Conservation (phyloP, 2,113 vertebrate genomes). For the Clarias batrachus region DNA sequence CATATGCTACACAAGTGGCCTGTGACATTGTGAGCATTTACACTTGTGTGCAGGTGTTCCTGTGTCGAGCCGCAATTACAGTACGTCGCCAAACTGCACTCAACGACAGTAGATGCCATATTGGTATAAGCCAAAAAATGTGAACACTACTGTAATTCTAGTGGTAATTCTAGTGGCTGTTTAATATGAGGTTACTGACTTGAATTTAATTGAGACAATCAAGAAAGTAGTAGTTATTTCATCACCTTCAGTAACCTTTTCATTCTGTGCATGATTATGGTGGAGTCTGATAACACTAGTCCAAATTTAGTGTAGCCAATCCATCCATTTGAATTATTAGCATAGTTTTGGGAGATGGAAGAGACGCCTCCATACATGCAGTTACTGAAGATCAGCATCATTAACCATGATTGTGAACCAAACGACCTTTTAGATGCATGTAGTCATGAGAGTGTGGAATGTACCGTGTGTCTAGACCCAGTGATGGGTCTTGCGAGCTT, state of each 20-base stretch:
- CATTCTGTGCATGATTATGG: too few species aligned
- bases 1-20: too few species aligned
- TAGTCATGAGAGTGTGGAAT: neutral
- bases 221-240: neutral
- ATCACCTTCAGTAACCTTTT: too few species aligned
- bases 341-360: neutral
- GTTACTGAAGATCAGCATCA: neutral
- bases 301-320: neutral
- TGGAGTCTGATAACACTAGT: too few species aligned
- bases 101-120: neutral
- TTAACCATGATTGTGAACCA: neutral
- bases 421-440: neutral
- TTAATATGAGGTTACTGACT: neutral
- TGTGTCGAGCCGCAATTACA: too few species aligned
- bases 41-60: too few species aligned
- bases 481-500: neutral
- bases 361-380: too few species aligned
- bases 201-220: neutral
- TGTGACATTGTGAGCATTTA: too few species aligned
- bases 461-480: neutral
- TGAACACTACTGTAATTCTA: too few species aligned
- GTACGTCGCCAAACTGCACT: too few species aligned
- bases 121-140: neutral
- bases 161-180: too few species aligned
- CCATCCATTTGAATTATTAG: neutral